Evolutionary conservation across 2,113 vertebrate species (phyloP).

Genomic region (Drymodes brunneopygia): DNA sequence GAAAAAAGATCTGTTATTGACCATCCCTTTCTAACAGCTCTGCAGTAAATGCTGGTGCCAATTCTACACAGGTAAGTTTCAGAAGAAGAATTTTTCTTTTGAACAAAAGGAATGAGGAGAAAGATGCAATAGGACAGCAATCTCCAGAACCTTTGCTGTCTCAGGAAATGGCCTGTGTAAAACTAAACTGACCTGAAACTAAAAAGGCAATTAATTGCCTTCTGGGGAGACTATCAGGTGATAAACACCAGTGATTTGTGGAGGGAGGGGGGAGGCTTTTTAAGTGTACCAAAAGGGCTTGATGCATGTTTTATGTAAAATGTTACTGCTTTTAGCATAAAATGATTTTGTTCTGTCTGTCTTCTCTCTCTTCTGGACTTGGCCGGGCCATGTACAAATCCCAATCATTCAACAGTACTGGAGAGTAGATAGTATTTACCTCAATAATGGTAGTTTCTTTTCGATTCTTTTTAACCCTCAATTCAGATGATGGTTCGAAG

Average conservation of each 20-base stretch:
- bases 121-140: neutral
- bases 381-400: conserved; percentile 96
- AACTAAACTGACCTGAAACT: neutral
- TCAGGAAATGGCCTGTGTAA: neutral
- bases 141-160: neutral
- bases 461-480: conserved; percentile 99
- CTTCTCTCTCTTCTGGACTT: conserved; percentile 65
- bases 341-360: conserved; percentile 1
- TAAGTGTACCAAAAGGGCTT: neutral
- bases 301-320: neutral
- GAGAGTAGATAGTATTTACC: conserved; percentile 99
- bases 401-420: conserved; percentile 99
- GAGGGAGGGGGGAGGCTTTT: neutral
- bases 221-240: neutral
- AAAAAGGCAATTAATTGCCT: neutral
- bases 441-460: conserved; percentile 99
- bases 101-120: neutral
- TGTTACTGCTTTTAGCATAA: neutral
- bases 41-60: neutral
- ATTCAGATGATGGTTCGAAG: conserved; percentile 98
- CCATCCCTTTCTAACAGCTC: conserved; percentile 10
- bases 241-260: neutral
- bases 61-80: conserved; percentile 44
- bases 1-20: conserved; percentile 5
- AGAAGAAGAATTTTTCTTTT: neutral